Percentiles rank a stretch among this genome's conserved stretches.
Evolutionary conservation across 2,888 invertebrate genomes (phyloP).

Genomic region (Mythimna loreyi): DNA sequence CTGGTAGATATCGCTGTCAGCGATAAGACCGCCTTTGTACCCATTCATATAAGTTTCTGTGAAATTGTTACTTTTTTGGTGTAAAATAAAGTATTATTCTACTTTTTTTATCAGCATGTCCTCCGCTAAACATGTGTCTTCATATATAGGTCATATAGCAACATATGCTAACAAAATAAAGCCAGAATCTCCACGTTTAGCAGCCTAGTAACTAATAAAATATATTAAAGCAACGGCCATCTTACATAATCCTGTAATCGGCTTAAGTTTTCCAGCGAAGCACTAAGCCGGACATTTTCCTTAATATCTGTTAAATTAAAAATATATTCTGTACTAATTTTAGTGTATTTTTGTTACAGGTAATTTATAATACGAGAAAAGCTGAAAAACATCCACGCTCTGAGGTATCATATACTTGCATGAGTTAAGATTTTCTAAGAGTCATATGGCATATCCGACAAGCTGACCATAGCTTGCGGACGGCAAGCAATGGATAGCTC

Average conservation of each 20-base stretch:
- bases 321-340: constrained; percentile 16
- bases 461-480: too few relatives aligned
- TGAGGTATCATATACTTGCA: not conserved
- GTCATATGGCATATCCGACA: too few relatives aligned
- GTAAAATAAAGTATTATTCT: too few relatives aligned
- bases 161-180: not conserved
- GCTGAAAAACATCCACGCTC: not conserved
- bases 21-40: too few relatives aligned
- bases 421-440: too few relatives aligned
- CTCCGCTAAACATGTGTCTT: not conserved
- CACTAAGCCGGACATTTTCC: constrained; percentile 10
- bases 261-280: constrained; percentile 32
- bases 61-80: too few relatives aligned
- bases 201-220: not conserved
- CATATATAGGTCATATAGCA: too few relatives aligned
- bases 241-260: constrained; percentile 35
- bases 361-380: constrained; percentile 31
- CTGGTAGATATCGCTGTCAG: too few relatives aligned
- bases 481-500: too few relatives aligned
- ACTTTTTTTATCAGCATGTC: not conserved
- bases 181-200: not conserved
- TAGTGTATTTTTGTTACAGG: constrained; percentile 48
- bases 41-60: too few relatives aligned
- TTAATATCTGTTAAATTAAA: constrained; percentile 17
- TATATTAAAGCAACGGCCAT: constrained; percentile 19